These are phyloP conservation scores for Trogon melanurus DNA, from an alignment of 2,113 vertebrate genomes.

Conservation along the genomic window DNA sequence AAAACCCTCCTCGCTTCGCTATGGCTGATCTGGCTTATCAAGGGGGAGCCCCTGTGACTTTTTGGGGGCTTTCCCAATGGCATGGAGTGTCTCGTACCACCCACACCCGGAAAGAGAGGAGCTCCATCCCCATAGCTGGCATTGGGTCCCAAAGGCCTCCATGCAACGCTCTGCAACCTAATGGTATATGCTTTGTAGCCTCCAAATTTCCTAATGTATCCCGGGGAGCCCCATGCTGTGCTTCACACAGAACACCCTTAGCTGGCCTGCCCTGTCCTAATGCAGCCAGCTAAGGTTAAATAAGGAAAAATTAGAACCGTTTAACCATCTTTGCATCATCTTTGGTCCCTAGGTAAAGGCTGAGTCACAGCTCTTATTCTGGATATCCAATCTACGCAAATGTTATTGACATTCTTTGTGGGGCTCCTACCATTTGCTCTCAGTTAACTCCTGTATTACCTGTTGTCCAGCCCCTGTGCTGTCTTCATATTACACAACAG, in stretches of 20 bases:
- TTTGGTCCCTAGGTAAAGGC: not conserved
- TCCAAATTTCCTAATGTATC: not conserved
- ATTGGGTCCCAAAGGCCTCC: not conserved
- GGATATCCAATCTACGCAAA: not conserved
- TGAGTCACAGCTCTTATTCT: not conserved
- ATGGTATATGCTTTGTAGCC: rapidly evolving
- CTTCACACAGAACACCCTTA: not conserved
- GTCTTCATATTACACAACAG: not conserved
- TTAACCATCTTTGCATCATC: not conserved
- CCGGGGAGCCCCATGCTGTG: rapidly evolving
- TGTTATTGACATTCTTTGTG: not conserved
- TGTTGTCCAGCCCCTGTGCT: not conserved
- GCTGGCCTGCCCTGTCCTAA: not conserved
- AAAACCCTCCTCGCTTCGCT: not conserved
- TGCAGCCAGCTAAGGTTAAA: not conserved
- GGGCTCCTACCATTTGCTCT: not conserved
- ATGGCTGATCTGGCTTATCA: not conserved
- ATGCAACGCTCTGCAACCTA: not conserved
- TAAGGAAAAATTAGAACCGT: not conserved
- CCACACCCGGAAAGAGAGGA: not conserved
- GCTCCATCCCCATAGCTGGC: not conserved
- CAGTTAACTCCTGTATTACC: not conserved
- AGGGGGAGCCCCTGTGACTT: not conserved
- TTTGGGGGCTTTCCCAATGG: not conserved
- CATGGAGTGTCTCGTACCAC: not conserved